Percentiles rank a stretch among this genome's conserved stretches.
phyloP scores from a whole-genome alignment of 2,888 invertebrate genomes.

The Hoplodrina ambigua region DNA sequence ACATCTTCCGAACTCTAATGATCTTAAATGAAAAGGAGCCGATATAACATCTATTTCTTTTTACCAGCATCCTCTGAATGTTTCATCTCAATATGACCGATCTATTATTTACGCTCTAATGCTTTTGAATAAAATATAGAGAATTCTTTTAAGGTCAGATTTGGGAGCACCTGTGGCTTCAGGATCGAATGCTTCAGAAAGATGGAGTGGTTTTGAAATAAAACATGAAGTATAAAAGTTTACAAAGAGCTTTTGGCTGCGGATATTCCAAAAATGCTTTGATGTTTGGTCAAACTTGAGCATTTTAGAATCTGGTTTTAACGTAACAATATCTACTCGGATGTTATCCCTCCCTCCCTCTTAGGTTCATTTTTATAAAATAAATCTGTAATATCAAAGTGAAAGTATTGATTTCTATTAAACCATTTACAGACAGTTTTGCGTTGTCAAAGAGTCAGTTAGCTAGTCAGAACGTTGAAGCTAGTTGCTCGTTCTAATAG shows the following conservation, averaged over 20 bases:
- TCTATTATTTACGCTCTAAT: constrained; percentile 77
- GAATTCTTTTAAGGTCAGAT: constrained; percentile 64
- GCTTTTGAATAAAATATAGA: constrained; percentile 69
- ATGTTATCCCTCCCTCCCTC: neutral
- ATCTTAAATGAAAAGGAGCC: constrained; percentile 86
- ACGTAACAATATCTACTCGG: constrained; percentile 17
- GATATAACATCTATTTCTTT: constrained; percentile 75
- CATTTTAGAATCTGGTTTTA: constrained; percentile 32
- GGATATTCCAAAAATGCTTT: constrained; percentile 56
- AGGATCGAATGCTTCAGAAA: constrained; percentile 53
- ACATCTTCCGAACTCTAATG: constrained; percentile 85
- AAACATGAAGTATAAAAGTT: constrained; percentile 59
- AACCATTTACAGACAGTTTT: too few species aligned
- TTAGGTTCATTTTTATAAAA: neutral
- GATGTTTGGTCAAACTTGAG: constrained; percentile 53
- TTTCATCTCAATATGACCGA: constrained; percentile 76
- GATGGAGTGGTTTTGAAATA: constrained; percentile 53
- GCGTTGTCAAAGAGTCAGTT: too few species aligned
- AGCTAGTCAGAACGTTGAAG: too few species aligned
- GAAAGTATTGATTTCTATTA: too few species aligned
- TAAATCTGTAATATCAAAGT: neutral
- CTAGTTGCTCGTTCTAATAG: too few species aligned
- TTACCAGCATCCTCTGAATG: constrained; percentile 54
- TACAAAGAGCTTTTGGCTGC: constrained; percentile 45
- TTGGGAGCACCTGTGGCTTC: constrained; percentile 63